A percentile compares a stretch with the other conserved stretches of the same genome.
Conservation (phyloP, 2,888 invertebrate genomes). For the Abrostola tripartita region DNA sequence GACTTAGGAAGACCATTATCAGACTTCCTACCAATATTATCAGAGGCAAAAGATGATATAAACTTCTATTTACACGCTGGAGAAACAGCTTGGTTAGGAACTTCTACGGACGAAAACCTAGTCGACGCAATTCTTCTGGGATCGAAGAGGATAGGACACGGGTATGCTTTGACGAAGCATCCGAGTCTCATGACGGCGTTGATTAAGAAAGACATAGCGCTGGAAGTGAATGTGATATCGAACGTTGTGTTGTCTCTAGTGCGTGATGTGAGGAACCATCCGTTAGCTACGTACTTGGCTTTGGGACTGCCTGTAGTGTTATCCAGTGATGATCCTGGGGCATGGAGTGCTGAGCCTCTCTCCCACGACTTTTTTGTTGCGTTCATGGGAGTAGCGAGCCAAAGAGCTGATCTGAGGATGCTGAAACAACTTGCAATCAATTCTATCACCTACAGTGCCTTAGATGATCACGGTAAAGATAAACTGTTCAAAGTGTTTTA, state of each 20-base stretch:
- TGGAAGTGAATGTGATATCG: constrained; percentile 94
- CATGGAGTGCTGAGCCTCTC: constrained; percentile 92
- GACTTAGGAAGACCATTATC: constrained; percentile 90
- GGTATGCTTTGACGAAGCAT: constrained; percentile 92
- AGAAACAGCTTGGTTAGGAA: constrained; percentile 93
- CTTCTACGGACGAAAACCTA: constrained; percentile 91
- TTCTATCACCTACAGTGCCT: constrained; percentile 91
- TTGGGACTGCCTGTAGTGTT: constrained; percentile 92
- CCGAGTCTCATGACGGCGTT: constrained; percentile 89
- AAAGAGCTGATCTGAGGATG: constrained; percentile 90
- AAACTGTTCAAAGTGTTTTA: constrained; percentile 65
- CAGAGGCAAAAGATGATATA: constrained; percentile 83
- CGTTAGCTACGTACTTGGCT: constrained; percentile 90
- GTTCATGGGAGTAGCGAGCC: constrained; percentile 92
- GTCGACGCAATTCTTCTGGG: constrained; percentile 93
- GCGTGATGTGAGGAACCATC: constrained; percentile 93
- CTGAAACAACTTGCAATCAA: constrained; percentile 93
- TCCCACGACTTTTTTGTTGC: constrained; percentile 94
- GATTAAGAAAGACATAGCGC: constrained; percentile 89
- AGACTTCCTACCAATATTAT: constrained; percentile 88
- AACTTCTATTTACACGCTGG: constrained; percentile 94
- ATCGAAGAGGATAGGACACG: constrained; percentile 93
- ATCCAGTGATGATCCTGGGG: constrained; percentile 93
- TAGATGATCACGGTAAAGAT: constrained; percentile 66
- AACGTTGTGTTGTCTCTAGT: constrained; percentile 92